Evolutionary conservation across 2,888 invertebrate species (phyloP), one percentile per base, ranked within the genome.

Genomic region (Lingula anatina): DNA sequence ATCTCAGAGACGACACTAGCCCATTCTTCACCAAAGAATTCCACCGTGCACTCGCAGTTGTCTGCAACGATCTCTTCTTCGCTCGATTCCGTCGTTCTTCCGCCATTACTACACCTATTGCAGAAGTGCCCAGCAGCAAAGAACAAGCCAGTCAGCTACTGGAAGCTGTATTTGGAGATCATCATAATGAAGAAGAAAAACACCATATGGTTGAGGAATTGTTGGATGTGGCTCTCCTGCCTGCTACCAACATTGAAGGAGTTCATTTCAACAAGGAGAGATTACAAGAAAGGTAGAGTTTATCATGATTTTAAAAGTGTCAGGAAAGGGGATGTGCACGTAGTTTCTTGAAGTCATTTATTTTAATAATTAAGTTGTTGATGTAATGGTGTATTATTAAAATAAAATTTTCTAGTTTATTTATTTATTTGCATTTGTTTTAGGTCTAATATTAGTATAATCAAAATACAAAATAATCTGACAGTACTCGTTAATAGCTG

Each of bases 31-130:
- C 64, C 20, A 51, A 56, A 23, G 70, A 73, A 50, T 73, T 73
- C 58, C 68, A 73, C 51, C 59, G 65, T 20, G 70, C 71, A 4
- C 55, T 72, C 45, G 62, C 71, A 23, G 68, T 70, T 12, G 64
- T 74, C 25, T 71, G 70, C 57, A 70, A 72, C 45, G 72, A 73
- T 47, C 59, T 74, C 37, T 74, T 73, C 68, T 72, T 73, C 40
- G 62, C 73, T 3, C 60, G 71, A 20, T 70, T 69, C 54, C 59
- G 59, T 5, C 57, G 59, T 5, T 54, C 61, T 5, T 62, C 67
- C 0, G 46, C 54, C 0, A 46, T 60, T 5, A 51, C 61, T 2
- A 53, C 60, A 28, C 46, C 58, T 15, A 44, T 62, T 3, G 50
- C 60, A 28, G 55, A 53, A 35, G 46, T 61, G 5, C 46, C 39